Conservation (phyloP, 2,888 invertebrate genomes). For the Auanema sp. region DNA sequence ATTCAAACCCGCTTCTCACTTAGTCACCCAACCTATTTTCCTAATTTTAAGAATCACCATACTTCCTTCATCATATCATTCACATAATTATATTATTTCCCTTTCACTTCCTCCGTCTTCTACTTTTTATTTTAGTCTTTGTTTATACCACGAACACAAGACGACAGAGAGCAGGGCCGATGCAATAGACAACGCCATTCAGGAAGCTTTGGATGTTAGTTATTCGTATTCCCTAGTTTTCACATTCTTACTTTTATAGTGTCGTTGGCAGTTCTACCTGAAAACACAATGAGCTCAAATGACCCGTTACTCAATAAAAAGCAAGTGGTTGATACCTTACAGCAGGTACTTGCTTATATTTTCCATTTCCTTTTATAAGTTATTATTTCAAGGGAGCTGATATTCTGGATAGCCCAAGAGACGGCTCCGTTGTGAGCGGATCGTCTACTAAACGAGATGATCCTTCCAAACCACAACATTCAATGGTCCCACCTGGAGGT, state of each 20-base stretch:
- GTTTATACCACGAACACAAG: constrained; percentile 6
- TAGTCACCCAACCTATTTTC: too few relatives aligned
- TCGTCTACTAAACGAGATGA: constrained; percentile 17
- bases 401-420: constrained; percentile 17
- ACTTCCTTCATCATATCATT: too few relatives aligned
- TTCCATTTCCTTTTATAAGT: not conserved
- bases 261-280: not conserved
- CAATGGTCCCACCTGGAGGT: constrained; percentile 14
- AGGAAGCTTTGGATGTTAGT: constrained; percentile 17
- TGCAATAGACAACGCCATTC: constrained; percentile 19
- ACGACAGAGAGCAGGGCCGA: constrained; percentile 20
- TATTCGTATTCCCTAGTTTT: not conserved
- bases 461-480: constrained; percentile 11
- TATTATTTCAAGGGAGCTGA: constrained; percentile 13
- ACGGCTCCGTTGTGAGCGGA: constrained; percentile 9
- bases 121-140: constrained; percentile 7
- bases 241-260: not conserved
- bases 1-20: too few relatives aligned
- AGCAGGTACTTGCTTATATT: constrained; percentile 12
- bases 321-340: constrained; percentile 17
- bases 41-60: too few relatives aligned
- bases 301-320: not conserved
- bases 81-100: too few relatives aligned
- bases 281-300: constrained; percentile 6
- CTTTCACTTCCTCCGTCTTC: constrained; percentile 1